These are phyloP conservation scores for Albula glossodonta DNA, from an alignment of 2,113 vertebrate species.

Conservation along the genomic window DNA sequence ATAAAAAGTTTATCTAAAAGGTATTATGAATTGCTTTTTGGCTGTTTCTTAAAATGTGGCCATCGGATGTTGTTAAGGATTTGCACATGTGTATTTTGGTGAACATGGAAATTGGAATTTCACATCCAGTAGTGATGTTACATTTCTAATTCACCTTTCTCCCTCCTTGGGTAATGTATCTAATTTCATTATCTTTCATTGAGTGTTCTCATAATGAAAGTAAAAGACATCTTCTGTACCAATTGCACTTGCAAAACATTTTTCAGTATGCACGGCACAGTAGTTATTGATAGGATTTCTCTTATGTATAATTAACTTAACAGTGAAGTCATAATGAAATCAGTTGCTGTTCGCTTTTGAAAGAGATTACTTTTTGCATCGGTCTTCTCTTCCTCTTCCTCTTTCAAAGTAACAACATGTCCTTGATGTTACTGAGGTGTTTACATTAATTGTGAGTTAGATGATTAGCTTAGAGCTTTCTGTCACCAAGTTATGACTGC, in stretches of 20 bases:
- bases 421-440: neutral
- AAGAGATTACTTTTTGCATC: too few species aligned
- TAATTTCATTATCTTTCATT: neutral
- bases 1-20: too few species aligned
- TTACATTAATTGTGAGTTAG: neutral
- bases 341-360: too few species aligned
- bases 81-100: too few species aligned
- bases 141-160: neutral
- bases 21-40: too few species aligned
- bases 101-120: too few species aligned
- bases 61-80: too few species aligned
- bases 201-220: neutral
- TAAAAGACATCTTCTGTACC: neutral
- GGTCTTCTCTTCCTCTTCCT: too few species aligned
- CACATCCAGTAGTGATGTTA: neutral
- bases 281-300: neutral
- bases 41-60: too few species aligned
- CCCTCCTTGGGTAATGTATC: neutral
- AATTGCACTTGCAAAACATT: neutral
- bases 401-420: too few species aligned
- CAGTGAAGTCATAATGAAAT: too few species aligned
- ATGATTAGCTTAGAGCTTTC: neutral
- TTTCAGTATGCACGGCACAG: neutral
- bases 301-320: neutral
- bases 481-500: neutral